Evolutionary conservation across 2,797 vertebrate species (phyloP), one percentile per base, ranked within the genome.

Genomic region (Sebastes hubbsi): DNA sequence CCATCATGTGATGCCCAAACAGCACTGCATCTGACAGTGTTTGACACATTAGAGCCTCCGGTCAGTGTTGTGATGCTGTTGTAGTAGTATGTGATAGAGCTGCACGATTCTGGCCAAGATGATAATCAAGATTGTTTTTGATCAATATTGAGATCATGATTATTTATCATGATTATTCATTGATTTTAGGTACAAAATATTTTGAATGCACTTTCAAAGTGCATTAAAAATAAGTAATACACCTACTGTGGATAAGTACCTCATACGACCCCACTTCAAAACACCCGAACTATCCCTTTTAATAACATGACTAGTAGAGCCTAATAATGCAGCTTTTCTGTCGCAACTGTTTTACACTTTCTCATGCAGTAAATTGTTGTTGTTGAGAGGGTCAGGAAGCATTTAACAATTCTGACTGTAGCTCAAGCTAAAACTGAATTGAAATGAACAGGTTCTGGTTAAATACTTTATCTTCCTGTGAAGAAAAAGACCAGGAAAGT

Each of bases 1-100:
- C 90, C 92, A 91, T 84, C 92, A 42, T 92, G 93, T 93, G 93
- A 83, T 34, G 64, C 38, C 29, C 5, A 25, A 42, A 67, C 73
- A 63, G 76, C 85, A 88, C 79, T 88, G 66, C 93, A 94, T 18
- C 72, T 27, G 65, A 25, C 11, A 0, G 20, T 9, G n/a, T 63
- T 55, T 24, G 29, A 34, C 54, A 14, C 27, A 2, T 14, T n/a
- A 3, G 2, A 75, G 34, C 59, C 12, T 14, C 1, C 0, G 27
- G 0, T 27, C 16, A 22, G 5, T 12, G 34, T 1, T 54, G 29
- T 8, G 63, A 65, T 27, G 72, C 42, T 16, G 32, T 4, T 29
- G 32, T 24, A 32, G 30, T 22, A 7, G 30, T 22, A 8, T 11
- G 38, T 68, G 27, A 42, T 46, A 18, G 42, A 16, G 6, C 42